Evolutionary conservation across 2,113 vertebrate genomes (phyloP), one percentile per base, ranked within the genome.

Genomic region (Ascaphus truei): DNA sequence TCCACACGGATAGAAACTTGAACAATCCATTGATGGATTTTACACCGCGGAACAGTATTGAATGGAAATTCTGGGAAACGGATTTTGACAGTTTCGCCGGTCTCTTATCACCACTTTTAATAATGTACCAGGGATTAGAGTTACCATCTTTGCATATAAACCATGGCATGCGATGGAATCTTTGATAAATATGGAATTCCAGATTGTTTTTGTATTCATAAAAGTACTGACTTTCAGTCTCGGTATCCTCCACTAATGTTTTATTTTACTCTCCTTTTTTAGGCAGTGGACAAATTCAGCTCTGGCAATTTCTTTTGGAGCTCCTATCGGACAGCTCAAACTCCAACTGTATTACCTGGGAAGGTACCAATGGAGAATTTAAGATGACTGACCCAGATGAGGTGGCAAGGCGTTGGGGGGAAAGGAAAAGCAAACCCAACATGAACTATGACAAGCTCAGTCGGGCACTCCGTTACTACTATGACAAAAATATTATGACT

Each of bases 401-500:
- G 82, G 93, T 95, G 56, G 93, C 93, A 9, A 88, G 93, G 52
- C 93, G 90, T 47, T 95, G 93, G 93, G 93, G 93, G 0, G 93
- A 92, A 67, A 61, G 93, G 3, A 95, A 94, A 39, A 92, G 92
- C 84, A 95, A 95, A 18, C 93, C 93, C 75, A 93, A 95, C 78
- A 94, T 95, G 93, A 95, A 95, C 90, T 95, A 95, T 2, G 93
- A 95, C 71, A 95, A 95, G 73, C 91, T 95, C 57, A 95, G 93
- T 77, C 92, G 93, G 0, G 93, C 93, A 0, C 86, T 95, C 36
- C 93, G 93, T 72, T 95, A 95, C 80, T 95, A 95, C 78, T 95
- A 95, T 0, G 93, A 95, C 80, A 95, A 95, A 79, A 95, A 95
- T 81, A 95, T 95, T 86, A 95, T 95, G 93, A 95, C 93, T 86